Evolutionary conservation across 2,797 vertebrate species (phyloP).

Genomic region (Enteromius viviparus): DNA sequence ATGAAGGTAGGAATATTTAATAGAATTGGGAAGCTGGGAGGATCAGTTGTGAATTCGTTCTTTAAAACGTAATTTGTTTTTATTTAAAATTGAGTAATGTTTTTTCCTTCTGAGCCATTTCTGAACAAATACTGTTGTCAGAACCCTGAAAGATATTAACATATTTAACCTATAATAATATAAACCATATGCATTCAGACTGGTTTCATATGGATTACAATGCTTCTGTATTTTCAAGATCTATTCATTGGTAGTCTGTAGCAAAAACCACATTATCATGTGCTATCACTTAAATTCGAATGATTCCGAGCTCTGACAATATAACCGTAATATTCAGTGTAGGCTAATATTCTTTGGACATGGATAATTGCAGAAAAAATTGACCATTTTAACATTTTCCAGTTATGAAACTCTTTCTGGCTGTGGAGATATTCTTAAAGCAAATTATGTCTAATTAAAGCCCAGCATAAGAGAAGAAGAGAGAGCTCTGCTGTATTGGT

Average conservation of each 20-base stretch:
- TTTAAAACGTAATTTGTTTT: background rate
- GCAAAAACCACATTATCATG: background rate
- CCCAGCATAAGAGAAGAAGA: background rate
- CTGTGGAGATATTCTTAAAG: constrained; percentile 10
- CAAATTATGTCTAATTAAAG: constrained; percentile 42
- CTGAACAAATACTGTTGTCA: background rate
- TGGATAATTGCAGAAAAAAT: constrained; percentile 10
- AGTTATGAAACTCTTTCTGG: constrained; percentile 28
- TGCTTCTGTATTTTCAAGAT: constrained; percentile 11
- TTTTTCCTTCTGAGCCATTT: no score
- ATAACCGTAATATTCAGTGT: background rate
- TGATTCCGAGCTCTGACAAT: background rate
- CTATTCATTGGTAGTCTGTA: background rate
- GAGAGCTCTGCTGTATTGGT: constrained; percentile 4
- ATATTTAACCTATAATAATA: background rate
- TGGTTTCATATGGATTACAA: background rate
- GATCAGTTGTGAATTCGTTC: background rate
- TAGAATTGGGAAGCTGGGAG: background rate
- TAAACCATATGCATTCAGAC: background rate
- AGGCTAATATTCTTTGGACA: constrained; percentile 12
- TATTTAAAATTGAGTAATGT: no score
- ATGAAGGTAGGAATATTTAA: background rate
- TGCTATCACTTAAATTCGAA: background rate
- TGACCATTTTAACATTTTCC: constrained; percentile 14
- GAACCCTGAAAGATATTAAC: background rate